phyloP scores from a whole-genome alignment of 2,797 vertebrate genomes.

The Tachyglossus aculeatus region DNA sequence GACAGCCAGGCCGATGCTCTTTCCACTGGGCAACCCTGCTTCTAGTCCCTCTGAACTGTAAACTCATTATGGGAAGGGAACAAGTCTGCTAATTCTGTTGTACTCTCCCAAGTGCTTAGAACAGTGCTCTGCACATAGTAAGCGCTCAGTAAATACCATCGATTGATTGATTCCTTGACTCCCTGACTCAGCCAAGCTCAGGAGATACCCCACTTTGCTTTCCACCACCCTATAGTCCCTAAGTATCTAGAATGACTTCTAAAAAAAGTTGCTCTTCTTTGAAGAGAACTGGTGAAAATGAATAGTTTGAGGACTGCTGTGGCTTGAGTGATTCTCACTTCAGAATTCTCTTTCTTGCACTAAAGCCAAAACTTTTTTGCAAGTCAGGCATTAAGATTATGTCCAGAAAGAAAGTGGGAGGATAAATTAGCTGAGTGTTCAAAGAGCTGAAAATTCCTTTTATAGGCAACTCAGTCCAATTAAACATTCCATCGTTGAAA shows the following conservation, averaged over 20 bases:
- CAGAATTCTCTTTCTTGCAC: not conserved
- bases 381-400: not conserved
- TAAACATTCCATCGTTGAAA: slow-evolving; percentile 11
- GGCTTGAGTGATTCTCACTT: not conserved
- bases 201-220: not conserved
- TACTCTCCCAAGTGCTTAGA: too few relatives aligned
- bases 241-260: too few relatives aligned
- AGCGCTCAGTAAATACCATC: too few relatives aligned
- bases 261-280: too few relatives aligned
- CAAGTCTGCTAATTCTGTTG: too few relatives aligned
- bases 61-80: too few relatives aligned
- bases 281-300: not conserved
- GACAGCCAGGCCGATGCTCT: too few relatives aligned
- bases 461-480: slow-evolving; percentile 9
- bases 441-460: slow-evolving; percentile 35
- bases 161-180: too few relatives aligned
- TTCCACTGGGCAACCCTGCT: too few relatives aligned
- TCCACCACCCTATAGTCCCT: not conserved
- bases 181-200: too few relatives aligned
- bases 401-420: slow-evolving; percentile 8
- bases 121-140: too few relatives aligned
- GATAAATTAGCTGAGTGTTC: not conserved
- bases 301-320: not conserved
- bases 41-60: too few relatives aligned
- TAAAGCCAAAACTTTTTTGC: not conserved